Evolutionary conservation across 2,888 invertebrate genomes (phyloP).

Genomic region (Euzophera pinguis): DNA sequence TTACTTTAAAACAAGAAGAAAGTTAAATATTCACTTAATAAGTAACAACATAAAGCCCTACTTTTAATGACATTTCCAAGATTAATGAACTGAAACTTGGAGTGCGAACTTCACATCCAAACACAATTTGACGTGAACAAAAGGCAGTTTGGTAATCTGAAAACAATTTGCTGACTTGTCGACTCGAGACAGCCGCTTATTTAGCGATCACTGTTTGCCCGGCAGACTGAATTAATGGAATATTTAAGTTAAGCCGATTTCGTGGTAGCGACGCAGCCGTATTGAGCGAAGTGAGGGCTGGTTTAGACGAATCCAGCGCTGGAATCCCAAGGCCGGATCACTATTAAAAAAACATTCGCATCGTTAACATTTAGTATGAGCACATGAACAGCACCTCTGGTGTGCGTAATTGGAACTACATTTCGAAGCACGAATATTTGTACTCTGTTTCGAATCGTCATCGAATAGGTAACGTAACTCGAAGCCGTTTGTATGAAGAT

Average conservation of each 20-base stretch:
- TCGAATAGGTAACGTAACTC: no score
- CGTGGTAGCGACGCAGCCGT: constrained; percentile 32
- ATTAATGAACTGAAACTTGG: constrained; percentile 24
- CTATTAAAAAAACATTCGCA: neutral
- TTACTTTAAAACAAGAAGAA: no score
- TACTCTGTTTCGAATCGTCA: no score
- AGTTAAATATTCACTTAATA: neutral
- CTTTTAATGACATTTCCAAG: constrained; percentile 17
- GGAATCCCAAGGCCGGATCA: no score
- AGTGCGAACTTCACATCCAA: constrained; percentile 37
- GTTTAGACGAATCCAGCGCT: no score
- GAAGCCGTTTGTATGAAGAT: no score
- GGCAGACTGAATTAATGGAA: constrained; percentile 63
- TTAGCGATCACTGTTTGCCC: constrained; percentile 58
- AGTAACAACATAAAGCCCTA: neutral
- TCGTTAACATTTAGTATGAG: no score
- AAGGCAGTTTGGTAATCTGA: constrained; percentile 46
- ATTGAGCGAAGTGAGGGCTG: neutral
- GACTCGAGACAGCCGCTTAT: constrained; percentile 49
- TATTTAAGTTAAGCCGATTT: constrained; percentile 60
- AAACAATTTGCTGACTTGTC: constrained; percentile 30
- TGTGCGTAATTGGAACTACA: no score
- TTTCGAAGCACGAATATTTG: no score
- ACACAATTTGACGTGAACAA: constrained; percentile 50
- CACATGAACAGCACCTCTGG: no score